A percentile compares a stretch with the other conserved stretches of the same genome.
Evolutionary conservation across 2,888 invertebrate genomes (phyloP).

Genomic region (Neoascia interrupta): DNA sequence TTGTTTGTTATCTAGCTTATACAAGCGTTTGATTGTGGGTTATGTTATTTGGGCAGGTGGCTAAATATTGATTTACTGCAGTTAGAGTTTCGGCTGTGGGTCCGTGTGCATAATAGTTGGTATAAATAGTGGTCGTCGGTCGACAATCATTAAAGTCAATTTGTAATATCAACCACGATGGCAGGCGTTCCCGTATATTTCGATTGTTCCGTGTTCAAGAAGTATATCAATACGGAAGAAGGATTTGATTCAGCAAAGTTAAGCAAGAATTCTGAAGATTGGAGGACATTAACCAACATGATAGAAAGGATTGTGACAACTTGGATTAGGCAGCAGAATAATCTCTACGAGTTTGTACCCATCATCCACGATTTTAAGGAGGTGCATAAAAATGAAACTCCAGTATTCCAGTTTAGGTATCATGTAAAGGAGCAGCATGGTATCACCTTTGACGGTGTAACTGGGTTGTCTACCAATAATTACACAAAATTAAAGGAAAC

Average conservation of each 20-base stretch:
- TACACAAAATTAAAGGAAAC: background rate
- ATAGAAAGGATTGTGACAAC: background rate
- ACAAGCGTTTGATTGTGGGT: background rate
- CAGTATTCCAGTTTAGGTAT: background rate
- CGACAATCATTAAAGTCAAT: background rate
- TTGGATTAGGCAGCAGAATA: background rate
- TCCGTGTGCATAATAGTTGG: background rate
- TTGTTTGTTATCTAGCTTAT: background rate
- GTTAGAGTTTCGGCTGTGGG: background rate
- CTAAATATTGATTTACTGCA: background rate
- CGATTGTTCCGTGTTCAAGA: too few species aligned
- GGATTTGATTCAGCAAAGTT: background rate
- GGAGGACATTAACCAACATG: too few species aligned
- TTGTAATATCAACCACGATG: background rate
- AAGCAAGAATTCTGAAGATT: background rate
- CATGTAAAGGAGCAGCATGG: background rate
- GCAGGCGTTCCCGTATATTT: background rate
- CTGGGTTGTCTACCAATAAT: background rate
- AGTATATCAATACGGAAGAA: background rate
- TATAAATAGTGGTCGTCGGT: background rate
- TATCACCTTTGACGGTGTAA: background rate
- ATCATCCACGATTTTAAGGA: background rate
- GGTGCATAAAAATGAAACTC: background rate
- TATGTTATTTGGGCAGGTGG: background rate
- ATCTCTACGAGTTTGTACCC: background rate